Evolutionary conservation across 2,888 invertebrate species (phyloP), one percentile per base, ranked within the genome.

Genomic region (Trachelus tabidus): DNA sequence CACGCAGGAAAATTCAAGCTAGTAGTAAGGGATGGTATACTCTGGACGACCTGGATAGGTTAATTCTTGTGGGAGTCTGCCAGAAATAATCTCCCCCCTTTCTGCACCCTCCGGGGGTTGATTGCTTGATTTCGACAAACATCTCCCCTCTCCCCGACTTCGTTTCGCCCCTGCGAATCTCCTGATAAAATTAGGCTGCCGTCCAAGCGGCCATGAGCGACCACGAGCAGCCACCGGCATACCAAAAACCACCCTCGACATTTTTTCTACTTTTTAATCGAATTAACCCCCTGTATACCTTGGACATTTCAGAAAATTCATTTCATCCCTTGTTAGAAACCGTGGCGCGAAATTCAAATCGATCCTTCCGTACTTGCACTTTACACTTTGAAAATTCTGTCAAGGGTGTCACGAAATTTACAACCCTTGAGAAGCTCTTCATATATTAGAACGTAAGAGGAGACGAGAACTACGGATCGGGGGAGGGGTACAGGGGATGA

Each of bases 71-170:
- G 82, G 79, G 77, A 78, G 78, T 81, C 82, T 85, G 87, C 87
- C 87, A 88, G 85, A 86, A 85, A 87, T 86, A 86, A 87, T 88
- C 83, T 85, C 81, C 77, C 75, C 77, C 75, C 71, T 34, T 77
- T 80, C 79, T 83, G 80, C 40, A 40, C 40, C 15, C 40, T 15
- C 40, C 15, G 40, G 80, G 83, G 84, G 84, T 83, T 87, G 89
- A 89, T 89, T 89, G 87, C 88, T 87, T 89, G 88, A 89, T 89
- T 88, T 89, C 88, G 86, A 86, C 89, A 87, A 89, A 89, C 87
- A 87, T 86, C 85, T 83, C 81, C 84, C 80, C 79, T 80, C 80
- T 74, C 78, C 80, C 69, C 30, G 69, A 68, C 75, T 4, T 75
- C 68, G 71, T 75, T 75, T 34, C 77, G 37, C 76, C 37, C 76